A percentile compares a stretch with the other conserved stretches of the same genome.
Evolutionary conservation across 2,888 invertebrate species (phyloP).

Genomic region (Eristalinus aeneus): DNA sequence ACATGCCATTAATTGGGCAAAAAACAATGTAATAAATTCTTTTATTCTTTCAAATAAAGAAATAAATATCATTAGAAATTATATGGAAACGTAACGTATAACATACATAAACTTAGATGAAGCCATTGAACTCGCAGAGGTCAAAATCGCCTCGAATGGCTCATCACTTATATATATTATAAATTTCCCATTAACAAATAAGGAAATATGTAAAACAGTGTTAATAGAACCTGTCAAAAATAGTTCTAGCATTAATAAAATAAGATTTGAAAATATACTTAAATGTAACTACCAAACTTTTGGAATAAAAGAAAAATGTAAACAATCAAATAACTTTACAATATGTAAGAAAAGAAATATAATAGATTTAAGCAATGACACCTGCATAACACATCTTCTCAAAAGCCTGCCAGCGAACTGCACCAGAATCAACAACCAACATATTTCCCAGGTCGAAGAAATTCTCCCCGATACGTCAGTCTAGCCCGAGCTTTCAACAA

Average conservation of each 20-base stretch:
- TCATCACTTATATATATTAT: conserved; percentile 39
- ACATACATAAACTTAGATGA: conserved; percentile 49
- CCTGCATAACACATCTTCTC: neutral
- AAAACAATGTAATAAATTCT: conserved; percentile 23
- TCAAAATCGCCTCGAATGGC: conserved; percentile 46
- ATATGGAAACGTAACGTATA: conserved; percentile 40
- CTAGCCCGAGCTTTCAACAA: too few relatives aligned
- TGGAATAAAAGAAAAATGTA: conserved; percentile 36
- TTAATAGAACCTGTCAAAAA: conserved; percentile 43
- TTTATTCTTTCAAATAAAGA: conserved; percentile 28
- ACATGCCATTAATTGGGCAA: conserved; percentile 40
- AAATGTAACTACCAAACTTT: conserved; percentile 23
- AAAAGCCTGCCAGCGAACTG: neutral
- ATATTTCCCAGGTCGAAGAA: neutral
- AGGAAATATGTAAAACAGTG: conserved; percentile 34
- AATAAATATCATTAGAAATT: conserved; percentile 19
- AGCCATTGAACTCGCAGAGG: conserved; percentile 54
- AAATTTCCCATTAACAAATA: conserved; percentile 33
- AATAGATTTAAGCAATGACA: neutral
- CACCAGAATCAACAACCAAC: neutral
- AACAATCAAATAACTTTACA: neutral
- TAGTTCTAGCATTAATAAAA: conserved; percentile 35
- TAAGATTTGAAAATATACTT: conserved; percentile 30
- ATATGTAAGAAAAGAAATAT: conserved; percentile 10
- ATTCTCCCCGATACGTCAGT: too few relatives aligned